These are phyloP conservation scores for Dolichallabes microphthalmus DNA, from an alignment of 2,113 vertebrate species.

Conservation along the genomic window DNA sequence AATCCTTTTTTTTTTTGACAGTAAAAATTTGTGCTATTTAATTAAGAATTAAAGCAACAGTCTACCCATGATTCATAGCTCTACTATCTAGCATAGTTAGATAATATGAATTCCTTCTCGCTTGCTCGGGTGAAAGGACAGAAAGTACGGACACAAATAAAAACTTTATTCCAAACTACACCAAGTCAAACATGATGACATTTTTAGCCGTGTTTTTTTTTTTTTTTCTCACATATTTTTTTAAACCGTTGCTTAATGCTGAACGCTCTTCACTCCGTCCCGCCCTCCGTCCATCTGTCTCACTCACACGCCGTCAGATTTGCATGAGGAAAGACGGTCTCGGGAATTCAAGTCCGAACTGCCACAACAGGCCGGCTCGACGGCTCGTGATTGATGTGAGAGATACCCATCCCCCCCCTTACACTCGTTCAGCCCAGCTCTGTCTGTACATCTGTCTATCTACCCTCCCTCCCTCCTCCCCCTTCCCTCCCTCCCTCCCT, in stretches of 20 bases:
- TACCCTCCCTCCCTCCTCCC: constrained; percentile 41
- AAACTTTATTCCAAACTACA: neutral
- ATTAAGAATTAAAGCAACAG: too few species aligned
- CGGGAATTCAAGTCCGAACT: constrained; percentile 66
- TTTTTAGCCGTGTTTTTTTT: too few species aligned
- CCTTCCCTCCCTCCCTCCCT: constrained; percentile 18
- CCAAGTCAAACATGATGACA: neutral
- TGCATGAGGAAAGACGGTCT: constrained; percentile 47
- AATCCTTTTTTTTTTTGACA: too few species aligned
- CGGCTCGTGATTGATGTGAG: constrained; percentile 74
- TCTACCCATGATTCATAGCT: too few species aligned
- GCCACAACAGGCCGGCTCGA: constrained; percentile 64
- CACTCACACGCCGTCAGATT: neutral
- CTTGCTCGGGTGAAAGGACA: neutral
- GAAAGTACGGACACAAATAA: neutral
- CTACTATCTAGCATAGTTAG: too few species aligned
- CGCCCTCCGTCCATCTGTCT: neutral
- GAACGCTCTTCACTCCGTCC: neutral
- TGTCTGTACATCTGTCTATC: constrained; percentile 81
- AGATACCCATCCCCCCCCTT: constrained; percentile 70
- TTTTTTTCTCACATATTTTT: too few species aligned
- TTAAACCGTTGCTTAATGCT: neutral
- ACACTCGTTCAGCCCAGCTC: constrained; percentile 51
- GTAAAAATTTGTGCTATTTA: too few species aligned
- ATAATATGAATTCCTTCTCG: neutral